phyloP scores from a whole-genome alignment of 2,113 vertebrate genomes.

The Phaethornis superciliosus region DNA sequence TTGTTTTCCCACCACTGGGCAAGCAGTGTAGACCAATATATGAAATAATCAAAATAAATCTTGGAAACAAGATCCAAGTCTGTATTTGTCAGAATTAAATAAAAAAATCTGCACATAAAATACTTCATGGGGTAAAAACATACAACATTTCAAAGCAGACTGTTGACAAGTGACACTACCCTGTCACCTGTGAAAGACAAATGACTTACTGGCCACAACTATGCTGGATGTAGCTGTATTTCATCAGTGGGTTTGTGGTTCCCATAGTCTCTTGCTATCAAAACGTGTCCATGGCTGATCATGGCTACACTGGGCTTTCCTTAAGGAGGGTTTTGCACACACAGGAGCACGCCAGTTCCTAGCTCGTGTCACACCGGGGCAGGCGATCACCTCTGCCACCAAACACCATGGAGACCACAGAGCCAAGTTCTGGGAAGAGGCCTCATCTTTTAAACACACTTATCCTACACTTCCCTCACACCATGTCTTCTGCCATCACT shows the following conservation, averaged over 20 bases:
- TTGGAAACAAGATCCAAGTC: neutral
- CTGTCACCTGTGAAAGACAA: neutral
- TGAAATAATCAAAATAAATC: neutral
- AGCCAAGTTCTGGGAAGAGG: too few relatives aligned
- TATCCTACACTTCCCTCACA: neutral
- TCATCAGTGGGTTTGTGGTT: neutral
- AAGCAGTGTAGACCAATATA: neutral
- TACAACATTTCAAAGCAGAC: neutral
- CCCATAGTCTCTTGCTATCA: neutral
- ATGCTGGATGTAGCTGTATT: neutral
- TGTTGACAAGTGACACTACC: neutral
- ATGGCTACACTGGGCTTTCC: neutral
- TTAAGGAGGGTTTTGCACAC: neutral
- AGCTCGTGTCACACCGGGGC: neutral
- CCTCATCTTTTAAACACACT: fast-evolving
- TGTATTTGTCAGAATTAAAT: neutral
- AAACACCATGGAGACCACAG: neutral
- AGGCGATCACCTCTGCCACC: neutral
- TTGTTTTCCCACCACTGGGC: fast-evolving
- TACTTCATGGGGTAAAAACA: fast-evolving
- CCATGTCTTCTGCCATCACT: neutral
- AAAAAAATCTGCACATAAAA: neutral
- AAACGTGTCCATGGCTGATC: neutral
- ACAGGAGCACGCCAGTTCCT: fast-evolving
- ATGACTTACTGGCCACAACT: fast-evolving